Conservation (phyloP, 2,113 vertebrate species). For the Brachyhypopomus occidentalis region DNA sequence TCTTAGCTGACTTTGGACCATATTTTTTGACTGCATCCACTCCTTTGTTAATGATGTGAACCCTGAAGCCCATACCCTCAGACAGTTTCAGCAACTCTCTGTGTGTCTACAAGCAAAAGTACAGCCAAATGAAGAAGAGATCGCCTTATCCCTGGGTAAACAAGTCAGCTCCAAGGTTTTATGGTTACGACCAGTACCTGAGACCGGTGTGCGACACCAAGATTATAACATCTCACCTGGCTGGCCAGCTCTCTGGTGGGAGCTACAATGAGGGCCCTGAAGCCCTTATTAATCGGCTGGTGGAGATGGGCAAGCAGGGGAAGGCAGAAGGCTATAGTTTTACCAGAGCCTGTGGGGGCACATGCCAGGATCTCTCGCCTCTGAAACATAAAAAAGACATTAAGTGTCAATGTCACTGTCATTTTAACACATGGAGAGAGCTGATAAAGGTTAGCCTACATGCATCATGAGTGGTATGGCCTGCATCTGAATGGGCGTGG, state of each 20-base stretch:
- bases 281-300: conserved; percentile 89
- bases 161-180: not conserved
- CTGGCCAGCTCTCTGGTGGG: conserved; percentile 93
- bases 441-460: conserved; percentile 65
- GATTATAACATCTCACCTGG: conserved; percentile 76
- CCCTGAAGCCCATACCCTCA: conserved; percentile 88
- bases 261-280: conserved; percentile 89
- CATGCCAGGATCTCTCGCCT: conserved; percentile 91
- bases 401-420: not conserved
- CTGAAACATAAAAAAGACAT: conserved; percentile 61
- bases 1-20: conserved; percentile 88
- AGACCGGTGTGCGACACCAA: not conserved
- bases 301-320: conserved; percentile 87
- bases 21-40: conserved; percentile 89
- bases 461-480: conserved; percentile 93
- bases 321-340: conserved; percentile 93
- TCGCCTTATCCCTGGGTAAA: not conserved
- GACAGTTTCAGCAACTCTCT: conserved; percentile 89
- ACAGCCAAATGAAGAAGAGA: not conserved
- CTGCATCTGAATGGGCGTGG: conserved; percentile 95
- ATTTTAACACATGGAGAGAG: not conserved
- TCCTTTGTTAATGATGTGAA: conserved; percentile 94
- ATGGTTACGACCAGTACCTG: not conserved
- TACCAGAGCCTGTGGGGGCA: conserved; percentile 94
- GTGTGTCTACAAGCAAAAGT: conserved; percentile 79